These are phyloP conservation scores for Brachionus paranguensis DNA, from an alignment of 1,140 invertebrate genomes.

Conservation along the genomic window DNA sequence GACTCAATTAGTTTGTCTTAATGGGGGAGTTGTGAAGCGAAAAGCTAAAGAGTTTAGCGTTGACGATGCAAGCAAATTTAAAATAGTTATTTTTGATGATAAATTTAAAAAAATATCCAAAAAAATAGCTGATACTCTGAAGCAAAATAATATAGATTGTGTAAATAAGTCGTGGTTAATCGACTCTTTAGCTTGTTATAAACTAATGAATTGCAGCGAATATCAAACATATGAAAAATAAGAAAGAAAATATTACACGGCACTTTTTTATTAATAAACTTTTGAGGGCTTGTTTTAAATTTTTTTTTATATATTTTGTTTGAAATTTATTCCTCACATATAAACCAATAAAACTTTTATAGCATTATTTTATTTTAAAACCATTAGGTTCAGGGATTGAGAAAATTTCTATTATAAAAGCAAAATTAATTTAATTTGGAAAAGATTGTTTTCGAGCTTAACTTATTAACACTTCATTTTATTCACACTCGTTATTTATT, in stretches of 20 bases:
- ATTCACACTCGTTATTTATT: no score
- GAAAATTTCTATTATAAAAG: no score
- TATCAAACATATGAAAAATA: conserved; percentile 33
- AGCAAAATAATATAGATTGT: conserved; percentile 11
- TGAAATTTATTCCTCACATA: neutral
- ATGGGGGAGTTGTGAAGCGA: neutral
- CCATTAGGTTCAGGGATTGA: neutral
- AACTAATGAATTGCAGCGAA: neutral
- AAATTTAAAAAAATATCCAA: conserved; percentile 9
- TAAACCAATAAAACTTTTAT: neutral
- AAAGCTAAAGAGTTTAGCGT: conserved; percentile 21
- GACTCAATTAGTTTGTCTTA: neutral
- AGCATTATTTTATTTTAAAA: neutral
- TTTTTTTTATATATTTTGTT: neutral
- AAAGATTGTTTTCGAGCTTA: no score
- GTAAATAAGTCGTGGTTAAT: conserved; percentile 33
- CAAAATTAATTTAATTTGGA: no score
- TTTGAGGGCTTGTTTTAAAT: neutral
- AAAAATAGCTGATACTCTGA: neutral
- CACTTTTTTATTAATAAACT: neutral
- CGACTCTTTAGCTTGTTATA: conserved; percentile 24
- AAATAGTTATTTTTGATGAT: conserved; percentile 29
- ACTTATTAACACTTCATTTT: no score
- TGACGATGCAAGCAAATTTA: neutral
- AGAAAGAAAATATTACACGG: neutral